Evolutionary conservation across 1,140 invertebrate species (phyloP).

Genomic region (Drosophila arizonae): DNA sequence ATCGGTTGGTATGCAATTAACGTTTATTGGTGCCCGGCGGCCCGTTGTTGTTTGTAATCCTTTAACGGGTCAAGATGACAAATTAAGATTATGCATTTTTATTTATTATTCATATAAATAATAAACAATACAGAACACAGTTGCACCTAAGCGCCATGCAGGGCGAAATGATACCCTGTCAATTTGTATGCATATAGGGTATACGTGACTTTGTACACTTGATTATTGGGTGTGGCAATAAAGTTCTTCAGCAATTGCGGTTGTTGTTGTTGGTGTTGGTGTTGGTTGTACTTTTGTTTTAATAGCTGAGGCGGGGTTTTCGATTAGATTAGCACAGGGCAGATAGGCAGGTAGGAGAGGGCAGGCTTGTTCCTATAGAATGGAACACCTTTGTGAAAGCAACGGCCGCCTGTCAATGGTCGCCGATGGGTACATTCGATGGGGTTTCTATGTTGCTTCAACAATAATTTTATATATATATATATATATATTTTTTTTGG

Average conservation of each 20-base stretch:
- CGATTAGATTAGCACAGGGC: conserved; percentile 68
- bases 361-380: conserved; percentile 8
- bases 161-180: neutral
- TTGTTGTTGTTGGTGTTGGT: neutral
- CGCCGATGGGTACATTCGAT: conserved; percentile 1
- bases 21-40: conserved; percentile 56
- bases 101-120: conserved; percentile 70
- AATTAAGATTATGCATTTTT: conserved; percentile 70
- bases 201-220: conserved; percentile 25
- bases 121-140: conserved; percentile 10
- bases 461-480: conserved; percentile 15
- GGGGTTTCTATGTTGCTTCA: conserved; percentile 32
- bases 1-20: conserved; percentile 80
- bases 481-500: conserved; percentile 24
- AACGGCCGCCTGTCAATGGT: conserved; percentile 32
- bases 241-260: conserved; percentile 45
- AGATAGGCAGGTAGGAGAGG: neutral
- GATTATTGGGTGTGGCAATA: conserved; percentile 72
- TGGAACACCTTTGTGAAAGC: conserved; percentile 44
- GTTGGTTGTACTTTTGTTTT: conserved; percentile 76
- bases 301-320: conserved; percentile 68
- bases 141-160: conserved; percentile 18
- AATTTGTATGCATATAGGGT: neutral
- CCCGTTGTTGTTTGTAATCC: conserved; percentile 67
- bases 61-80: conserved; percentile 69